These are phyloP conservation scores for Synergus laeviventris DNA, from an alignment of 2,888 invertebrate genomes.

Conservation along the genomic window DNA sequence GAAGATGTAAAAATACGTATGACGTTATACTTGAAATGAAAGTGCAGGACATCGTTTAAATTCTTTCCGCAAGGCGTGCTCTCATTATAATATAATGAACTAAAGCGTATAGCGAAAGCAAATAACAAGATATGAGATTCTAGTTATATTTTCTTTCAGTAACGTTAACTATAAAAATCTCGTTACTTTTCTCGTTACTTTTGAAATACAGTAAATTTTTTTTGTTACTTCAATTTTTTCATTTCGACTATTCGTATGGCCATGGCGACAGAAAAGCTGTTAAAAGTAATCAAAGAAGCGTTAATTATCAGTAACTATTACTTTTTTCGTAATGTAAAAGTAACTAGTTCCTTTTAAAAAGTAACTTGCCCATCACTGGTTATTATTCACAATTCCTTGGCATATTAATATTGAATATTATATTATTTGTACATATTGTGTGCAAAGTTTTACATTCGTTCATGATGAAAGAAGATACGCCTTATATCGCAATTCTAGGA, in stretches of 20 bases:
- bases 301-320: too few species aligned
- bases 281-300: too few species aligned
- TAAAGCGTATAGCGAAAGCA: neutral
- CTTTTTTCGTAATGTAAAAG: too few species aligned
- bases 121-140: neutral
- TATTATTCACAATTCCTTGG: neutral
- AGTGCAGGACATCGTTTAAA: conserved; percentile 30
- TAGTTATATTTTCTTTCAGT: too few species aligned
- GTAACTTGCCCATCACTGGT: too few species aligned
- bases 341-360: too few species aligned
- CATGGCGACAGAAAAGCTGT: too few species aligned
- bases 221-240: too few species aligned
- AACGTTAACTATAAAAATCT: too few species aligned
- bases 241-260: too few species aligned
- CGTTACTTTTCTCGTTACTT: too few species aligned
- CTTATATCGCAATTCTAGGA: conserved; percentile 60
- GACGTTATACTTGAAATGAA: conserved; percentile 14
- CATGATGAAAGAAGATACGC: conserved; percentile 59
- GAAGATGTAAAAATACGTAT: conserved; percentile 17
- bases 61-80: conserved; percentile 24
- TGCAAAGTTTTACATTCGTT: conserved; percentile 46
- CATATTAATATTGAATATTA: neutral
- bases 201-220: too few species aligned
- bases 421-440: neutral
- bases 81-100: conserved; percentile 32